Evolutionary conservation across 1,140 invertebrate species (phyloP).

Genomic region (Pogonomyrmex barbatus): DNA sequence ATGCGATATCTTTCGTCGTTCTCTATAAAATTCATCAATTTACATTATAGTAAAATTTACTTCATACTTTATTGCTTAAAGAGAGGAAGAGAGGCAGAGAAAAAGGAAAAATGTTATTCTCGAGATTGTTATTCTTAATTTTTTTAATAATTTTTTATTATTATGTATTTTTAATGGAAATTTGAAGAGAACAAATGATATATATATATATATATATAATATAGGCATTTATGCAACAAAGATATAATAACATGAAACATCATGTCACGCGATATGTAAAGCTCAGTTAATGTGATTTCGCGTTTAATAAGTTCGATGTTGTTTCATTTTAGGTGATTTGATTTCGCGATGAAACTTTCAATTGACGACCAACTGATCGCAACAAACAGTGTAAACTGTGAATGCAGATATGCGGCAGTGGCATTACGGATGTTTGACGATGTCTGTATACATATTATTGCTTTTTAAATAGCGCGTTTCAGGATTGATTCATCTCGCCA

Average conservation of each 20-base stretch:
- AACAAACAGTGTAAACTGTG: constrained; percentile 31
- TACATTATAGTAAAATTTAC: constrained; percentile 5
- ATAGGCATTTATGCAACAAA: background rate
- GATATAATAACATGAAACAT: constrained; percentile 30
- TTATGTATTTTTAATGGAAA: background rate
- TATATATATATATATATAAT: background rate
- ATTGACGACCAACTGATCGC: constrained; percentile 39
- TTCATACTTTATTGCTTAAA: background rate
- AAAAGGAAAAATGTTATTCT: background rate
- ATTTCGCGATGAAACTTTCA: constrained; percentile 39
- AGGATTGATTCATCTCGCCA: background rate
- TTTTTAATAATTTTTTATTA: background rate
- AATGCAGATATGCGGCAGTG: background rate
- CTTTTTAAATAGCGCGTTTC: constrained; percentile 47
- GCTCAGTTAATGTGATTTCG: constrained; percentile 34
- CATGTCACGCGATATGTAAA: background rate
- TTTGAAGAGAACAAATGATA: background rate
- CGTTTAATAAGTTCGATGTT: constrained; percentile 45
- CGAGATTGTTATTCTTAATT: background rate
- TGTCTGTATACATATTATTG: constrained; percentile 39
- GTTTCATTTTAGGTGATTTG: constrained; percentile 48
- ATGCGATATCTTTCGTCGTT: background rate
- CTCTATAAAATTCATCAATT: background rate
- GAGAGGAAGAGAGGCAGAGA: background rate
- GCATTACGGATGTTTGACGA: constrained; percentile 34